Evolutionary conservation across 2,888 invertebrate species (phyloP).

Genomic region (Thera obeliscata): DNA sequence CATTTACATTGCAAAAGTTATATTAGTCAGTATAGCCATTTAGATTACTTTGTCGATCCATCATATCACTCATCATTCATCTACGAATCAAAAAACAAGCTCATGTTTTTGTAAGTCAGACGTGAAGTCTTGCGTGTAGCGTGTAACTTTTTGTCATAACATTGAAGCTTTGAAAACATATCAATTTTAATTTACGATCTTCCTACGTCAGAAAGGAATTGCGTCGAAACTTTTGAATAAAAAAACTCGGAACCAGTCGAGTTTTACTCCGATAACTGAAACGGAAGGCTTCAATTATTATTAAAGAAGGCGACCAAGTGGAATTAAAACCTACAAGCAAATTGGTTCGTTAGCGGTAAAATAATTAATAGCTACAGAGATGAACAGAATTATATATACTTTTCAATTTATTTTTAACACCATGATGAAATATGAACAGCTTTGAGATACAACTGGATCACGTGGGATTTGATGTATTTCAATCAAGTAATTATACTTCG

Average conservation of each 20-base stretch:
- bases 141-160: too few relatives aligned
- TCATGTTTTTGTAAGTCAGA: too few relatives aligned
- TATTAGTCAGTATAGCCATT: too few relatives aligned
- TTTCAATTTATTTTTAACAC: not conserved
- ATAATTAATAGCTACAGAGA: conserved; percentile 19
- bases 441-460: not conserved
- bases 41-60: too few relatives aligned
- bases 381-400: conserved; percentile 1
- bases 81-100: too few relatives aligned
- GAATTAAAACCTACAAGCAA: conserved; percentile 19
- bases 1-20: too few relatives aligned
- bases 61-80: too few relatives aligned
- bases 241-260: conserved; percentile 2
- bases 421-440: not conserved
- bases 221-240: conserved; percentile 4
- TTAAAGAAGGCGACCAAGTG: conserved; percentile 20
- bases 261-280: conserved; percentile 9
- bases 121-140: too few relatives aligned
- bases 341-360: conserved; percentile 22
- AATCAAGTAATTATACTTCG: too few relatives aligned
- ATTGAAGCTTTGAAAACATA: too few relatives aligned
- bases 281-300: conserved; percentile 22
- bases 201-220: not conserved
- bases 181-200: too few relatives aligned
- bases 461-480: too few relatives aligned